Evolutionary conservation across 2,797 vertebrate genomes (phyloP), one percentile per base, ranked within the genome.

Genomic region (Pseudocheirus occidentalis): DNA sequence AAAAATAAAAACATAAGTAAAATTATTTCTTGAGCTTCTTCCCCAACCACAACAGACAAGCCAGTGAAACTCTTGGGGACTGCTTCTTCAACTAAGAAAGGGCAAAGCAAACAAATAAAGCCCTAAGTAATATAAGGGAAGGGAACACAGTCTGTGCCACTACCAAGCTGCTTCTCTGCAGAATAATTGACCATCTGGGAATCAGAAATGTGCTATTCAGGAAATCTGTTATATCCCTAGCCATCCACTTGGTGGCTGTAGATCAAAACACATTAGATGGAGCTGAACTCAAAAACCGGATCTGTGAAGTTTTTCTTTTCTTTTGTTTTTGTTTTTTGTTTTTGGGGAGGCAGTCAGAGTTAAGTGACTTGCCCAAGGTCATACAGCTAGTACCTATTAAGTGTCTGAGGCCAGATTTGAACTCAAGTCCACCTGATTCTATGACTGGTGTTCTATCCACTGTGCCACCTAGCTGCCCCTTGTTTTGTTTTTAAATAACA

Each of bases 161-260:
- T 31, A 53, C 90, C 29, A 55, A 55, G 28, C 14, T 10, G 31
- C 52, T 90, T 90, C 12, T 34, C 29, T 52, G n/a, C 18, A 16
- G 40, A 6, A 24, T 27, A 90, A 12, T 28, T 50, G 58, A 90
- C 55, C 29, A 91, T 56, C 12, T 3, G 4, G 62, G 31, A 90
- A 5, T 53, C 91, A 14, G 18, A 12, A 18, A 34, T 46, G 0
- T 0, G 16, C 13, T 28, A 29, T 18, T 87, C 13, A 24, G 24
- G 14, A 40, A 90, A 4, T 21, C 29, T 90, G 89, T 81, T n/a
- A 1, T 66, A 0, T 50, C n/a, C 66, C 31, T 50, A 10, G 0
- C 0, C 7, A 1, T 59, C 91, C 95, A 95, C 29, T 62, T 93
- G 95, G 95, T 92, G 95, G 95, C 95, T 56, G 89, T 46, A 90